These are phyloP conservation scores for Campylorhamphus procurvoides DNA, from an alignment of 2,113 vertebrate species.

Conservation along the genomic window DNA sequence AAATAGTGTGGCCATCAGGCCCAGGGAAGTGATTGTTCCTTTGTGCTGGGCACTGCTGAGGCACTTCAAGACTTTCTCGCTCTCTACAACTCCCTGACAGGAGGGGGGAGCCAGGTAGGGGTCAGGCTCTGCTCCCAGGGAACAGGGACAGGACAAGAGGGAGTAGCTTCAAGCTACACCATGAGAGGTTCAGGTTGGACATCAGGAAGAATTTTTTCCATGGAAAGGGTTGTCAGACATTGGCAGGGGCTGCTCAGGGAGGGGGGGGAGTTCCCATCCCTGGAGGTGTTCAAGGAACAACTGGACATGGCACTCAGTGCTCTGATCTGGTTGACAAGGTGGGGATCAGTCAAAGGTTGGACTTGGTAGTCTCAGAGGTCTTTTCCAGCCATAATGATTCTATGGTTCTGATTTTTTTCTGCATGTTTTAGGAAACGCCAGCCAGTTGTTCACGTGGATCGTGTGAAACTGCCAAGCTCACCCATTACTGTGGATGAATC, in stretches of 20 bases:
- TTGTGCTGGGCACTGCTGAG: not conserved
- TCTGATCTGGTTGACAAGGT: not conserved
- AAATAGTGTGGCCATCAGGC: not conserved
- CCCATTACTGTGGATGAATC: not conserved
- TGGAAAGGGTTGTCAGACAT: not conserved
- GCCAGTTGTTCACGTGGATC: accelerated
- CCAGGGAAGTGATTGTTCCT: not conserved
- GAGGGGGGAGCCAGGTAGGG: not conserved
- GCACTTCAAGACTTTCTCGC: not conserved
- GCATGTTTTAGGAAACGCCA: accelerated
- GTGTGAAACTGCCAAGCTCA: accelerated
- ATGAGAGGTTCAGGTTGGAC: not conserved
- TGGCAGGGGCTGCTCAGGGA: not conserved
- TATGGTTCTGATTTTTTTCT: not conserved
- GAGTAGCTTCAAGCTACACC: not conserved
- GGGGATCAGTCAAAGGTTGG: accelerated
- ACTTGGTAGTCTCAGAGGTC: accelerated
- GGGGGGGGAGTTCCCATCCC: not conserved
- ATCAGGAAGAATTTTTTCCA: not conserved
- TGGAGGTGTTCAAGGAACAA: not conserved
- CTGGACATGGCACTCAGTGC: not conserved
- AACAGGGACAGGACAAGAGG: not conserved
- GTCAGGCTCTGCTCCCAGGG: not conserved
- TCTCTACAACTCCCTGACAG: not conserved
- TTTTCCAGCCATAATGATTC: not conserved